Evolutionary conservation across 2,888 invertebrate genomes (phyloP), one percentile per base, ranked within the genome.

Genomic region (Dinocampus coccinellae): DNA sequence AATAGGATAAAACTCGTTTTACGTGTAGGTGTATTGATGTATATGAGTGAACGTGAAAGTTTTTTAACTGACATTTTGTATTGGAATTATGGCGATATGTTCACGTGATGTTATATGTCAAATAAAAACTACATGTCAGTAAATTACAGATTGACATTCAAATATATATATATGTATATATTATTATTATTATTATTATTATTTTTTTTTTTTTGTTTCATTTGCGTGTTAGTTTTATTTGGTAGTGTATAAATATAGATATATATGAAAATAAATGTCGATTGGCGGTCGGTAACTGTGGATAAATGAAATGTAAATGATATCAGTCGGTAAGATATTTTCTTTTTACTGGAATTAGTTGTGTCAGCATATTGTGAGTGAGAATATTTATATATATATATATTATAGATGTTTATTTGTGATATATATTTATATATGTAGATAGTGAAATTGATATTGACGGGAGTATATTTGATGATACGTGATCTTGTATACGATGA

Each of bases 311-410:
- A 53, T 58, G 22, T 60, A 60, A 70, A 42, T 20, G 26, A 70
- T 65, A 66, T 66, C 70, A 36, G 70, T 66, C 66, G 70, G 70
- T 70, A 70, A 70, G 47, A 58, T 55, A 57, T 39, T 57, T 57
- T 57, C 29, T 10, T 24, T 57, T 47, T n/a, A 47, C 22, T 66
- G 57, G 65, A 55, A 42, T 62, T 16, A 55, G 53, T 55, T 36
- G 65, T 53, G 39, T 55, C 55, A 57, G 47, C 63, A 66, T 22
- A 39, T 34, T 34, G 20, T 10, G 9, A 26, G 47, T 20, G 52
- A 1, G 20, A 53, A n/a, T n/a, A n/a, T n/a, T n/a, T n/a, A 36
- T 53, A 29, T 29, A 36, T 34, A 65, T 9, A 34, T 36, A 55
- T 33, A 36, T 55, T 57, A 66, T 26, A 39, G 39, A 1, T 16